A percentile compares a stretch with the other conserved stretches of the same genome.
phyloP scores from a whole-genome alignment of 2,113 vertebrate genomes.

The Hypanus sabinus region DNA sequence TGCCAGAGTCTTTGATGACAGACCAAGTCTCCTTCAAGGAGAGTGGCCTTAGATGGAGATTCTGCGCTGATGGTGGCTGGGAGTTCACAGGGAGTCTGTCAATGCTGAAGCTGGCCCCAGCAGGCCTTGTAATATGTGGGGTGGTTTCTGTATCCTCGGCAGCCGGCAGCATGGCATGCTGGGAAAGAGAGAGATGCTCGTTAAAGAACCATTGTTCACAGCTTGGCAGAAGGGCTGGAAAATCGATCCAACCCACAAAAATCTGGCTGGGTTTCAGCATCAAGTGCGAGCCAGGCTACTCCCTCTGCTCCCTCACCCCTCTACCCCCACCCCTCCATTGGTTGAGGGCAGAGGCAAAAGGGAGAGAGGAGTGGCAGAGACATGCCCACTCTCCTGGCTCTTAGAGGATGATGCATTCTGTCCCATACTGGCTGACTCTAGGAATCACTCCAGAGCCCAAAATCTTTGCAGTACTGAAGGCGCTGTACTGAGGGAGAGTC shows the following conservation, averaged over 20 bases:
- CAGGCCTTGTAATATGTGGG: background rate
- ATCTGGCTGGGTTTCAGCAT: background rate
- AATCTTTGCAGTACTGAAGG: background rate
- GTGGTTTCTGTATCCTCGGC: background rate
- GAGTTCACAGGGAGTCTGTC: background rate
- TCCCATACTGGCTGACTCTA: too few relatives aligned
- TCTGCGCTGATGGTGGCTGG: too few relatives aligned
- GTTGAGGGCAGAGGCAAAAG: too few relatives aligned
- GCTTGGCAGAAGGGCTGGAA: background rate
- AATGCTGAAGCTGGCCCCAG: background rate
- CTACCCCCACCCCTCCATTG: too few relatives aligned
- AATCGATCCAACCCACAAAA: background rate
- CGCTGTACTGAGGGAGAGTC: background rate
- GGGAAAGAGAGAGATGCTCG: background rate
- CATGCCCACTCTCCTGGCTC: too few relatives aligned
- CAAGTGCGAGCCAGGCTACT: background rate
- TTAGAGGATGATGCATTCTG: too few relatives aligned
- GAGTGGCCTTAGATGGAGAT: too few relatives aligned
- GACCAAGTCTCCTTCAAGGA: too few relatives aligned
- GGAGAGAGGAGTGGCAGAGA: too few relatives aligned
- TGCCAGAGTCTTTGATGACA: too few relatives aligned
- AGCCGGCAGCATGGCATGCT: background rate
- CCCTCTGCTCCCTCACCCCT: background rate
- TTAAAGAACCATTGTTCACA: constrained; percentile 14
- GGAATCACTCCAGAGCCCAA: too few relatives aligned